phyloP scores from a whole-genome alignment of 2,113 vertebrate species.

The Dendropsophus ebraccatus region DNA sequence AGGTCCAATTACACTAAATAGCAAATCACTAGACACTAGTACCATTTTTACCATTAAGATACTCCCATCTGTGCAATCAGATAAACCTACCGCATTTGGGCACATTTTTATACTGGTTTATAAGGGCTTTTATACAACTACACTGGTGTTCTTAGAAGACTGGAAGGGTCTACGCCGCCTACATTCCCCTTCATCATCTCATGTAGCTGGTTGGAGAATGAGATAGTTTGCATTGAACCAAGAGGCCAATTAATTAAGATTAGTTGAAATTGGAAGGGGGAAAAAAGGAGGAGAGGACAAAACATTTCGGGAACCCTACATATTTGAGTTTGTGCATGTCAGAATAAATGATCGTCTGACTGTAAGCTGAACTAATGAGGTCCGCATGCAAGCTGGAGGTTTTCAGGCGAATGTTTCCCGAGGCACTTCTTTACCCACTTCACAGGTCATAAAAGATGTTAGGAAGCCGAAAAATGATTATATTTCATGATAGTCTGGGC shows the following conservation, averaged over 20 bases:
- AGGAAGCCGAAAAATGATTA: conserved; percentile 50
- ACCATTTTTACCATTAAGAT: too few species aligned
- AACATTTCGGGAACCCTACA: conserved; percentile 63
- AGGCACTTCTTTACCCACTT: conserved; percentile 45
- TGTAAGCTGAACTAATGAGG: conserved; percentile 61
- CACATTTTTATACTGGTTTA: not conserved
- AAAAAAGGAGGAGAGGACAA: conserved; percentile 30
- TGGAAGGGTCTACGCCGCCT: conserved; percentile 55
- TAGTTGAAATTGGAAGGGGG: conserved; percentile 63
- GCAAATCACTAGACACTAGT: too few species aligned
- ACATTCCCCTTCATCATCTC: conserved; percentile 60
- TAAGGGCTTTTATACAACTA: not conserved
- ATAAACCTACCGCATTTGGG: not conserved
- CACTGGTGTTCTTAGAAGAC: not conserved
- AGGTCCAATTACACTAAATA: too few species aligned
- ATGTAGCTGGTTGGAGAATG: conserved; percentile 61
- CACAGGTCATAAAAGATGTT: conserved; percentile 54
- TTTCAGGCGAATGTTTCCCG: conserved; percentile 51
- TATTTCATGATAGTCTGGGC: conserved; percentile 58
- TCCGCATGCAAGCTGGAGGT: conserved; percentile 47
- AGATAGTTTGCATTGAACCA: conserved; percentile 62
- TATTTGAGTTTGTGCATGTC: conserved; percentile 66
- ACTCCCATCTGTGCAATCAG: not conserved
- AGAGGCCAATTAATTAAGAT: conserved; percentile 67
- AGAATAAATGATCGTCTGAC: conserved; percentile 65